phyloP scores from a whole-genome alignment of 2,797 vertebrate genomes.

The Scomberomorus guttatus region DNA sequence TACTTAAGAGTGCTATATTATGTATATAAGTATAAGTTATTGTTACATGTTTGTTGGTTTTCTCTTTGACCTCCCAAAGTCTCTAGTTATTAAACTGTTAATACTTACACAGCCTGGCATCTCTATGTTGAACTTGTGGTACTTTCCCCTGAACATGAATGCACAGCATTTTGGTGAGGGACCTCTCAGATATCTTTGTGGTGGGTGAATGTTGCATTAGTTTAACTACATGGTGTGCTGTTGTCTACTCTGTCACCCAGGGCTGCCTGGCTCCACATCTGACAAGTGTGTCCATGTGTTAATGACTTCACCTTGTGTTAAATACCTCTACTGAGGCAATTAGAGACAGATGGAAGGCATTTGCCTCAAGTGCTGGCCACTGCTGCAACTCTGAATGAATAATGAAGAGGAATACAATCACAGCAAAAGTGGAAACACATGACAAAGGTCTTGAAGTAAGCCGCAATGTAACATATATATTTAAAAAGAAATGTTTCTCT shows the following conservation, averaged over 20 bases:
- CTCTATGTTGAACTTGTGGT: neutral
- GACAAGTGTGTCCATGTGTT: slow-evolving; percentile 76
- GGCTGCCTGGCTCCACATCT: slow-evolving; percentile 76
- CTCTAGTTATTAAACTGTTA: neutral
- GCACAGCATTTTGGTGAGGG: neutral
- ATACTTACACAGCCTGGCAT: neutral
- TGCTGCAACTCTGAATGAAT: slow-evolving; percentile 78
- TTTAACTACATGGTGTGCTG: slow-evolving; percentile 12
- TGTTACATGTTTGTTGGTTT: too few species aligned
- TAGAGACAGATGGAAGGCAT: slow-evolving; percentile 84
- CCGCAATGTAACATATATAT: slow-evolving; percentile 53
- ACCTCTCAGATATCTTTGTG: neutral
- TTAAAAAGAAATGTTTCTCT: slow-evolving; percentile 20
- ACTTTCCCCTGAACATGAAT: neutral
- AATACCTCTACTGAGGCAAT: slow-evolving; percentile 76
- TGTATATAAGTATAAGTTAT: neutral
- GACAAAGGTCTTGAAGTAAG: slow-evolving; percentile 60
- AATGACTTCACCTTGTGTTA: slow-evolving; percentile 81
- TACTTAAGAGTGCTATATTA: too few species aligned
- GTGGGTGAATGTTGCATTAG: slow-evolving; percentile 5
- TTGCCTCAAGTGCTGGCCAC: slow-evolving; percentile 72
- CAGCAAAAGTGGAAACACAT: slow-evolving; percentile 85
- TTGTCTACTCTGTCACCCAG: slow-evolving; percentile 41
- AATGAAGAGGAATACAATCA: slow-evolving; percentile 84
- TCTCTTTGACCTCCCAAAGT: neutral